Evolutionary conservation across 2,888 invertebrate genomes (phyloP), one percentile per base, ranked within the genome.

Genomic region (Acanthococcus lagerstroemiae): DNA sequence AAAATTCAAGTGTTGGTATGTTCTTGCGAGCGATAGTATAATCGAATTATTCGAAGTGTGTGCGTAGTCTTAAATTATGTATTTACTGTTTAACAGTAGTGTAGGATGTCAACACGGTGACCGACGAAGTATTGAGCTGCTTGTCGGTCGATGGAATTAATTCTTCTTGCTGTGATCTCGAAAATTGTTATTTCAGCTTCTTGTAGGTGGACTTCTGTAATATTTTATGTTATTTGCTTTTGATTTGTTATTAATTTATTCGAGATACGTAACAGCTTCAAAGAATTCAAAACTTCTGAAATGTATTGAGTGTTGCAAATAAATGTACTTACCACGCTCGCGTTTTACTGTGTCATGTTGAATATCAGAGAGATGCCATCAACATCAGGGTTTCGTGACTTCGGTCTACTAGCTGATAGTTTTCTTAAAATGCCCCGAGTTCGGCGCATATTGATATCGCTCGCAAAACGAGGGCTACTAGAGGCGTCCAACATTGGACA

Each of bases 241-340:
- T 61, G 27, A 50, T 48, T 61, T 61, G 48, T 61, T 52, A 52
- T 52, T 52, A 52, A 24, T 22, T 52, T 52, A 52, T 54, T 63
- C 63, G 63, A 63, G 63, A 63, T 63, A 63, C 63, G 63, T 63
- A 63, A 63, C 63, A 63, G 63, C 63, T 63, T 50, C 25, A 60
- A 61, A 50, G 54, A 52, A 15, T 24, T 30, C 26, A 30, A 27
- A 55, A 27, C n/a, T 44, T 63, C 37, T 30, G 22, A 48, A 58
- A 46, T 60, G 60, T 60, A 60, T 48, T 60, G 60, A 48, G 52
- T 63, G 63, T 63, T 54, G 63, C 54, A 63, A 63, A 63, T 63
- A 63, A 60, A 63, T 52, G 63, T 63, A 63, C 63, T 63, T 63
- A 63, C 63, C 63, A 63, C 58, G 44, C 45, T 37, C n/a, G n/a